Conservation (phyloP, 2,797 vertebrate species). For the Micropoecilia bifurca region DNA sequence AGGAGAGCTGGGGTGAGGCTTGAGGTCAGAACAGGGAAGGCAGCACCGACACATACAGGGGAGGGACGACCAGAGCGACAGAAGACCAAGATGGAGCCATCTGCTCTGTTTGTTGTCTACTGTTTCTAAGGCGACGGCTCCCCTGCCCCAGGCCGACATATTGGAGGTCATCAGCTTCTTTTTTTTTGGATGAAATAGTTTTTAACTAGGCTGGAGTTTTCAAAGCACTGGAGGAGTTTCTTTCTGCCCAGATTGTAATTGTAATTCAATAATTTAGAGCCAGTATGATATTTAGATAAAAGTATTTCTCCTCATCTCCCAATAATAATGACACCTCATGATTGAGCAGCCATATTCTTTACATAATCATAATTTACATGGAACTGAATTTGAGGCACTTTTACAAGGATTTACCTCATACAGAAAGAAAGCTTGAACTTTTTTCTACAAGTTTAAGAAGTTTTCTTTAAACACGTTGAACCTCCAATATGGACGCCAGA, state of each 20-base stretch:
- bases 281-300: too few relatives aligned
- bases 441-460: neutral
- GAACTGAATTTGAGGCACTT: neutral
- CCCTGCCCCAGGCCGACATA: neutral
- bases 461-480: neutral
- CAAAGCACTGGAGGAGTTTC: neutral
- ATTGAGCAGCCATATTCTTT: neutral
- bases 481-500: slow-evolving; percentile 22
- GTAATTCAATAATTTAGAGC: too few relatives aligned
- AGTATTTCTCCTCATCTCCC: too few relatives aligned
- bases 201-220: neutral
- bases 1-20: slow-evolving; percentile 54
- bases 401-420: neutral
- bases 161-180: neutral
- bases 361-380: neutral
- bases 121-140: neutral
- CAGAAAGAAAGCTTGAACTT: neutral
- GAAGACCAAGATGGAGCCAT: neutral
- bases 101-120: neutral
- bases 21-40: slow-evolving; percentile 20
- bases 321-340: too few relatives aligned
- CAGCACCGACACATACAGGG: neutral
- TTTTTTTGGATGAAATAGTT: neutral
- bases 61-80: neutral
- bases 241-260: neutral